Conservation (phyloP, 2,113 vertebrate genomes). For the Tautogolabrus adspersus region DNA sequence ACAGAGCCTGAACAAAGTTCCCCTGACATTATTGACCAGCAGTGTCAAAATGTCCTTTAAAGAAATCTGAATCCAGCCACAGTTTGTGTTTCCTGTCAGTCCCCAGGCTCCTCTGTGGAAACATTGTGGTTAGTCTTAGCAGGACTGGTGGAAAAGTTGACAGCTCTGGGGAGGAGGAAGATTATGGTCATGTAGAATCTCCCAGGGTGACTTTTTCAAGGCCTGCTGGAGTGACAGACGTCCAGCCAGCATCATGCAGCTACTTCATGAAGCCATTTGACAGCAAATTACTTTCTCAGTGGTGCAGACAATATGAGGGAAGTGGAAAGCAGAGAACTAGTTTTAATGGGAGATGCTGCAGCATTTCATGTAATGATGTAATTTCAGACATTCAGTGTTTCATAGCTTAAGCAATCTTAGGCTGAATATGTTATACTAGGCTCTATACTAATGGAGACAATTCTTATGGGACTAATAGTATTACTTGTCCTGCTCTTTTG, state of each 20-base stretch:
- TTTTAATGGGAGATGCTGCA: neutral
- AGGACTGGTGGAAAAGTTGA: neutral
- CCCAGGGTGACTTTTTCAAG: conserved; percentile 1
- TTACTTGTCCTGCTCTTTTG: neutral
- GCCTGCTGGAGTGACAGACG: conserved; percentile 15
- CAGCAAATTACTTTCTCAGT: conserved; percentile 18
- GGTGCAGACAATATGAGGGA: neutral
- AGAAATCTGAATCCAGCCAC: conserved; percentile 4
- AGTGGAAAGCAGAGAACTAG: neutral
- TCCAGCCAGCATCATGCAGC: neutral
- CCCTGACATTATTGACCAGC: neutral
- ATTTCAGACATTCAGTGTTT: neutral
- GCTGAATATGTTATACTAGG: neutral
- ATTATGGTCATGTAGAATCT: conserved; percentile 9
- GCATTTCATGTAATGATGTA: neutral
- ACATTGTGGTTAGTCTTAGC: neutral
- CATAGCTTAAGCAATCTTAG: neutral
- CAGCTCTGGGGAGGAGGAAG: conserved; percentile 31
- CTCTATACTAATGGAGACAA: neutral
- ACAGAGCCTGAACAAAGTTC: neutral
- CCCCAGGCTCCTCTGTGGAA: neutral
- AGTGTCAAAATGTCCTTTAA: neutral
- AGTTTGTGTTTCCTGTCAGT: neutral
- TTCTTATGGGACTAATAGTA: too few species aligned
- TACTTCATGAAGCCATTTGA: conserved; percentile 15